Base-by-base conservation (phyloP, 2,113 vertebrate species). In the Dicerorhinus sumatrensis region DNA sequence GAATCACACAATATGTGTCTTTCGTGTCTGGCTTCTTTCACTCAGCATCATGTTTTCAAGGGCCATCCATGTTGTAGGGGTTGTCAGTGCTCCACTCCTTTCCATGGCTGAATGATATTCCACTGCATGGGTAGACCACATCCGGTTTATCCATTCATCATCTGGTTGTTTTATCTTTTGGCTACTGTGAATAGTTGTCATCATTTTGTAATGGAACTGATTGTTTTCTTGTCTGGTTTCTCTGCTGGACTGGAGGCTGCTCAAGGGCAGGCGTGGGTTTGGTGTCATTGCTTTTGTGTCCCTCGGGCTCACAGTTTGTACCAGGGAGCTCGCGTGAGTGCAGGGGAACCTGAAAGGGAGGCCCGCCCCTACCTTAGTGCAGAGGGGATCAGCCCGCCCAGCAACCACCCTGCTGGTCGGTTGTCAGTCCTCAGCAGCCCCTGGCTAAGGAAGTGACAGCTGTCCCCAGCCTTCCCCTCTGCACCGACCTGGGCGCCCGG, bases 111-210 rank as follows among this genome's bases (percentile, higher is more conserved):
- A 60, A 7, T 76, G 2, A 11, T 20, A 48, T 42, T 42, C 7
- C 29, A 0, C 0, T 0, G n/a, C 0, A 2, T 21, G 21, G 27
- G 4, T 0, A 1, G 13, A 0, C 6, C 8, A 1, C n/a, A 5
- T 11, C n/a, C 9, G 4, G 8, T 21, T 10, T 7, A 10, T 58
- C 67, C 10, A 0, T 16, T 12, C 10, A 1, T n/a, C 75, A 1
- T 27, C 4, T 18, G 46, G n/a, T 31, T 36, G 29, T 33, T 46
- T 42, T 42, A 8, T n/a, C 81, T 76, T 54, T 42, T 4, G n/a
- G 27, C 70, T 16, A 1, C 48, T 27, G 11, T 25, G 60, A 76
- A 65, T 0, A 10, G 18, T 17, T 48, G 16, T 21, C 42, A 12
- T 58, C 56, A 11, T 1, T 56, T 36, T 25, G 14, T 25, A 81